phyloP scores from a whole-genome alignment of 2,888 invertebrate genomes.

The Morinoia aosen region DNA sequence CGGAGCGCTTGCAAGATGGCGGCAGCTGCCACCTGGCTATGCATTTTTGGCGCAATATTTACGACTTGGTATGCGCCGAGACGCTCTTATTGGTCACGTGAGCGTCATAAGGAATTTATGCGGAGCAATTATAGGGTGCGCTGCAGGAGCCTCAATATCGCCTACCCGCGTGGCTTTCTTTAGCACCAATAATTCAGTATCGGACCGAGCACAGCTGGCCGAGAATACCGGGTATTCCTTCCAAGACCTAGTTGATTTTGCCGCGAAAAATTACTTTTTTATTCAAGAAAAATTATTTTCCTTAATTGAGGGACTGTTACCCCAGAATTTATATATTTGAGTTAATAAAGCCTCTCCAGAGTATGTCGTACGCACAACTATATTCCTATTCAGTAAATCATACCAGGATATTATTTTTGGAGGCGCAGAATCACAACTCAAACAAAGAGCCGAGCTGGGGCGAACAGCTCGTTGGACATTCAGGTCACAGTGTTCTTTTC shows the following conservation, averaged over 20 bases:
- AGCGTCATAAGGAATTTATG: slow-evolving; percentile 43
- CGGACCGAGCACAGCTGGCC: slow-evolving; percentile 2
- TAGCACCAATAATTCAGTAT: slow-evolving; percentile 41
- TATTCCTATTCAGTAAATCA: too few species aligned
- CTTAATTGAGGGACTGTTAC: too few species aligned
- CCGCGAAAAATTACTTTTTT: neutral
- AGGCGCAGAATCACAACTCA: too few species aligned
- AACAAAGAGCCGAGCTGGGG: too few species aligned
- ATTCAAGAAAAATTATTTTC: too few species aligned
- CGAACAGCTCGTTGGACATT: too few species aligned
- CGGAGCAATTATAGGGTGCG: slow-evolving; percentile 40
- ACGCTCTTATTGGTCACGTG: slow-evolving; percentile 31
- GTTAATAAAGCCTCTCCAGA: too few species aligned
- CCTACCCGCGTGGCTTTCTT: slow-evolving; percentile 21
- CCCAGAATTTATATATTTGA: too few species aligned
- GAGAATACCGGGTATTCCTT: neutral
- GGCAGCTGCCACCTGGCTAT: neutral
- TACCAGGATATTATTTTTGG: too few species aligned
- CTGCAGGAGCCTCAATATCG: slow-evolving; percentile 39
- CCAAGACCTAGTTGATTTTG: neutral
- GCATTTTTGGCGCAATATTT: slow-evolving; percentile 37
- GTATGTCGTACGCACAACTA: too few species aligned
- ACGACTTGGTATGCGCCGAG: slow-evolving; percentile 28
- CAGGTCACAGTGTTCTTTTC: too few species aligned
- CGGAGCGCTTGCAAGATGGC: slow-evolving; percentile 15